phyloP scores from a whole-genome alignment of 2,888 invertebrate genomes.

The Phorcus lineatus region DNA sequence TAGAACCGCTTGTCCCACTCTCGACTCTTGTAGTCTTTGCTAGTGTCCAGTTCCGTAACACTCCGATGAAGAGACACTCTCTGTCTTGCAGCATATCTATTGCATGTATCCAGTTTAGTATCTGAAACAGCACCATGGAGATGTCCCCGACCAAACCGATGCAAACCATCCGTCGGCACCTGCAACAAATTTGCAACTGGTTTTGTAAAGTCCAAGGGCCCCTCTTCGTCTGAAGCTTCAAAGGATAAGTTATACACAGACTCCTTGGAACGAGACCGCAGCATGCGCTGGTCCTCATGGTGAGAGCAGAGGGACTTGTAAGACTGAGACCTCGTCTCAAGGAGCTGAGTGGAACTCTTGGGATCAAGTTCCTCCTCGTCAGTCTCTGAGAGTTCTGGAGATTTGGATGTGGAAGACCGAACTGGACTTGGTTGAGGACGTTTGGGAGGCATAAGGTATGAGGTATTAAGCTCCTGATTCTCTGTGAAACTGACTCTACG shows the following conservation, averaged over 20 bases:
- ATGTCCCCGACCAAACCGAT: background rate
- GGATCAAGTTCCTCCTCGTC: conserved; percentile 11
- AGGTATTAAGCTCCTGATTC: background rate
- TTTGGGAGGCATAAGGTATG: conserved; percentile 8
- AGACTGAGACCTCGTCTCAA: background rate
- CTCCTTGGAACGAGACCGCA: background rate
- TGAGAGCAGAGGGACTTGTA: conserved; percentile 6
- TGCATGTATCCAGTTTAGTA: conserved; percentile 10
- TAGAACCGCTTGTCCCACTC: conserved; percentile 65
- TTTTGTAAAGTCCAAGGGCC: background rate
- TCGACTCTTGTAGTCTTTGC: conserved; percentile 52
- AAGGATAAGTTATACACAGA: conserved; percentile 21
- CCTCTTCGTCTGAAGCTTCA: background rate
- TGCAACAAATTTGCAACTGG: background rate
- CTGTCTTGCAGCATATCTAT: conserved; percentile 31
- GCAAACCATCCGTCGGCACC: background rate
- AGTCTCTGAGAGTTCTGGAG: background rate
- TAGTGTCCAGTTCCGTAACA: conserved; percentile 34
- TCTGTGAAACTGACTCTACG: background rate
- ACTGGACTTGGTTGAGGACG: background rate
- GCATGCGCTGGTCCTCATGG: background rate
- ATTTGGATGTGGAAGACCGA: background rate
- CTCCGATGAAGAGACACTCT: conserved; percentile 30
- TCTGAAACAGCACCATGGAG: conserved; percentile 1
- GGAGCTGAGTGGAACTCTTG: background rate